Conservation (phyloP, 2,888 invertebrate species). For the Drosophila sordidula region DNA sequence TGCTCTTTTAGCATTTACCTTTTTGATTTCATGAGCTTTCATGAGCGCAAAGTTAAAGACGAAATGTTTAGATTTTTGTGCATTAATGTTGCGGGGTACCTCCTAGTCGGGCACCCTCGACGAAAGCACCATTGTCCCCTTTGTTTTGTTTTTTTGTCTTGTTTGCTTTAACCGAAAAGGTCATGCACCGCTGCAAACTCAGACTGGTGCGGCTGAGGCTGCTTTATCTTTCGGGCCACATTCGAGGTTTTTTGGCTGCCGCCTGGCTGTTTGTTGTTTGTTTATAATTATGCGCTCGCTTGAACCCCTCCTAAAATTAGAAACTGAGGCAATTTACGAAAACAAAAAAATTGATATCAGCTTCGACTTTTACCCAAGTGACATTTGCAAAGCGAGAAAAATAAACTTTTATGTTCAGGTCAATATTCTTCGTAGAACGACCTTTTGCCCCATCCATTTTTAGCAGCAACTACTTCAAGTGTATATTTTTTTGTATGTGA, state of each 20-base stretch:
- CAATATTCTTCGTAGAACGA: slow-evolving; percentile 1
- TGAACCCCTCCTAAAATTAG: slow-evolving; percentile 64
- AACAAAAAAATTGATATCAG: slow-evolving; percentile 47
- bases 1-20: not conserved
- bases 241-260: slow-evolving; percentile 16
- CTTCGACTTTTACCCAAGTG: slow-evolving; percentile 11
- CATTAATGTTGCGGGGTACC: not conserved
- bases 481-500: slow-evolving; percentile 45
- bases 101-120: not conserved
- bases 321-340: slow-evolving; percentile 46
- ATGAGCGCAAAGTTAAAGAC: too few relatives aligned
- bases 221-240: slow-evolving; percentile 50
- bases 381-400: slow-evolving; percentile 22
- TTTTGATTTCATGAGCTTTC: too few relatives aligned
- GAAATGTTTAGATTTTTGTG: too few relatives aligned
- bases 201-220: slow-evolving; percentile 10
- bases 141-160: slow-evolving; percentile 10
- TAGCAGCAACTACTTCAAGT: not conserved
- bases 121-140: slow-evolving; percentile 1
- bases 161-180: slow-evolving; percentile 39
- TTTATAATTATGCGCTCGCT: slow-evolving; percentile 75
- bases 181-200: slow-evolving; percentile 32
- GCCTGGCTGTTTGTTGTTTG: slow-evolving; percentile 54
- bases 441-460: not conserved
- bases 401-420: slow-evolving; percentile 10